Evolutionary conservation across 2,888 invertebrate species (phyloP).

Genomic region (Sarcophaga carnaria): DNA sequence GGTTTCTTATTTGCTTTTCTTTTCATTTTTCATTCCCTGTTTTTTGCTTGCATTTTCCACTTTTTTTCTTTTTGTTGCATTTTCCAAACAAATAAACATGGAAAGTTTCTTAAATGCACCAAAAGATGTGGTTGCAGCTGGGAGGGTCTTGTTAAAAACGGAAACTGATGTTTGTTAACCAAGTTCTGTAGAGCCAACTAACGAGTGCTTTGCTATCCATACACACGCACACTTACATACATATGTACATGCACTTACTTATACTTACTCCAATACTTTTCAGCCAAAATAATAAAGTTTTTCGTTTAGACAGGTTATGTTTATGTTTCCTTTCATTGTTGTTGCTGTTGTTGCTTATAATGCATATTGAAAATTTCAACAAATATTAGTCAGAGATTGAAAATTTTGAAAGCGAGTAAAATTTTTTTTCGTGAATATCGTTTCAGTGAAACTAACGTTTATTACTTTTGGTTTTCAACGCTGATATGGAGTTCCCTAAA

Average conservation of each 20-base stretch:
- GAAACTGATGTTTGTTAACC: slow-evolving; percentile 34
- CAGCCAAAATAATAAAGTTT: slow-evolving; percentile 44
- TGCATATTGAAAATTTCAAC: slow-evolving; percentile 26
- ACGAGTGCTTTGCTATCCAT: not conserved
- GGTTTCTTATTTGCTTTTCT: slow-evolving; percentile 35
- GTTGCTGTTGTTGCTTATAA: not conserved
- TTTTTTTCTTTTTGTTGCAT: slow-evolving; percentile 8
- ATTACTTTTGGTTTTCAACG: not conserved
- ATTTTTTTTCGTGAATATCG: too few species aligned
- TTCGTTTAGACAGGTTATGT: slow-evolving; percentile 22
- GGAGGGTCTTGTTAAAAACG: slow-evolving; percentile 31
- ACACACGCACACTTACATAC: not conserved
- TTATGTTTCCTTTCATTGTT: not conserved
- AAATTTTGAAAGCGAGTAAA: not conserved
- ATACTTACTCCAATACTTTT: not conserved
- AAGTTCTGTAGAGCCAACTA: not conserved
- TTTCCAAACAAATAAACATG: slow-evolving; percentile 48
- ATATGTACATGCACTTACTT: not conserved
- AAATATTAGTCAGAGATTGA: slow-evolving; percentile 25
- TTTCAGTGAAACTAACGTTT: slow-evolving; percentile 1
- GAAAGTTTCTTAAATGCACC: slow-evolving; percentile 48
- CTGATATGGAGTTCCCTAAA: too few species aligned
- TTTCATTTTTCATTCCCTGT: not conserved
- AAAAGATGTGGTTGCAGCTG: slow-evolving; percentile 47
- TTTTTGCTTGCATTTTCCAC: not conserved